Evolutionary conservation across 2,797 vertebrate genomes (phyloP), one percentile per base, ranked within the genome.

Genomic region (Pangasius krempfi): DNA sequence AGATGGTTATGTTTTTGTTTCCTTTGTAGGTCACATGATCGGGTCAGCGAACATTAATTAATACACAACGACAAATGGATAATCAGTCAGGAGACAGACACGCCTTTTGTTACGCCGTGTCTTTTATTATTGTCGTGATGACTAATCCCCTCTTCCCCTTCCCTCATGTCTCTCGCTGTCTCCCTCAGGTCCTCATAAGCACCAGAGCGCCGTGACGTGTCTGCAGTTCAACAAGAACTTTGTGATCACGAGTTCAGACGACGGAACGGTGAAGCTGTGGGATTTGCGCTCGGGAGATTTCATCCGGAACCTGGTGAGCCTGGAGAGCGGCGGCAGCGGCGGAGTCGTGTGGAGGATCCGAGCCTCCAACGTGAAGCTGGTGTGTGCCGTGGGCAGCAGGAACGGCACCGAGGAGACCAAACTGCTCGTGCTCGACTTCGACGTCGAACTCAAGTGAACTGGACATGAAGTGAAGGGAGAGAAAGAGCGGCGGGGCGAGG

Each of bases 191-290:
- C 99, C 99, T 92, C 98, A 99, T 95, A 99, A 99, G 95, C 99
- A 99, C 97, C 99, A 99, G 97, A 99, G 99, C 92, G 99, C 99
- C 92, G 99, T 99, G 94, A 99, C 99, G 93, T 99, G 99, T 97
- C 98, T 99, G 96, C 99, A 99, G 97, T 99, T 99, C 97, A 99
- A 99, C 96, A 99, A 99, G 97, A 99, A 99, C 97, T 99, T 99
- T 96, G 99, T 99, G 94, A 98, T 99, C 96, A 99, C 99, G 96
- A 99, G 99, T 96, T 99, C 99, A 87, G 99, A 99, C 90, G 99
- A 99, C 88, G 99, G 99, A 95, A 99, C 99, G 86, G 99, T 99
- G 90, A 99, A 99, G 96, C 96, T 99, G 91, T 99, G 99, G 98
- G 99, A 99, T 96, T 97, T 99, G 96, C 98, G 98, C 96, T 99